Percentiles rank a stretch among this genome's conserved stretches.
phyloP scores from a whole-genome alignment of 1,140 invertebrate species.

The roundworm (Caenorhabditis elegans) region WBcel235 BX284604.4:12410501-12411000 shows the following conservation, averaged over 20 bases:
- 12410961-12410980: no score
- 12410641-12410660: background rate
- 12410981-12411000: no score
- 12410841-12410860: no score
- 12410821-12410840: no score
- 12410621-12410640: background rate
- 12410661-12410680: background rate
- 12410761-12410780: constrained; percentile 16
- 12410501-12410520: background rate
- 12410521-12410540: background rate
- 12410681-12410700: background rate
- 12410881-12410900: no score
- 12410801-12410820: no score
- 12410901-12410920: no score
- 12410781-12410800: background rate
- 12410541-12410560: background rate
- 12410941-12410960: no score
- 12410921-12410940: no score
- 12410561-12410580: background rate
- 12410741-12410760: constrained; percentile 6
- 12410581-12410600: background rate
- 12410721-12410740: background rate
- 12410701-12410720: background rate
- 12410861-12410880: no score
- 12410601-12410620: background rate